Evolutionary conservation across 2,797 vertebrate species (phyloP).

Genomic region (Hyperoplus immaculatus): DNA sequence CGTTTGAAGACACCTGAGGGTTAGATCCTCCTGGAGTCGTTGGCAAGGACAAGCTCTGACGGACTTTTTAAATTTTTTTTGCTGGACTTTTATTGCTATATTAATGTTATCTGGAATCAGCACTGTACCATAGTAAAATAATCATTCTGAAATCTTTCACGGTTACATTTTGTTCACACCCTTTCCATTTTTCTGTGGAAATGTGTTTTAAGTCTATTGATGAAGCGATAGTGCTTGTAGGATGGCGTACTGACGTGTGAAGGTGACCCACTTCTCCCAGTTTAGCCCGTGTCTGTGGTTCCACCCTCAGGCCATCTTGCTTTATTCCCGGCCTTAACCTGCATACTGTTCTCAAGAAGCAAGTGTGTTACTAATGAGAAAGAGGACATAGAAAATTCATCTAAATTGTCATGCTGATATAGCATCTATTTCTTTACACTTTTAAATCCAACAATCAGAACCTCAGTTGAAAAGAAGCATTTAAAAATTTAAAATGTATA

Average conservation of each 20-base stretch:
- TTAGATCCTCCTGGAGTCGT: slow-evolving; percentile 5
- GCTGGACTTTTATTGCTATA: slow-evolving; percentile 4
- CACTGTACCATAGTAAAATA: neutral
- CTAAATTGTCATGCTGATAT: slow-evolving; percentile 1
- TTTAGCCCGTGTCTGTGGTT: slow-evolving; percentile 78
- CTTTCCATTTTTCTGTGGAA: slow-evolving; percentile 34
- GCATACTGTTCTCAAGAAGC: slow-evolving; percentile 61
- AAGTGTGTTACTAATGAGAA: slow-evolving; percentile 34
- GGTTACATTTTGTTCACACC: neutral
- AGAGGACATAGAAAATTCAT: slow-evolving; percentile 22
- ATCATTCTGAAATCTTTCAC: neutral
- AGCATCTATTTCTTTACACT: neutral
- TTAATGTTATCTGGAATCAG: neutral
- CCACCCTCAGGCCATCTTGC: slow-evolving; percentile 71
- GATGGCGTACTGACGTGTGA: slow-evolving; percentile 68
- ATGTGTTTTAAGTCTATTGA: slow-evolving; percentile 60
- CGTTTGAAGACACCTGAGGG: neutral
- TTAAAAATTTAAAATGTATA: neutral
- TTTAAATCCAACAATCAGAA: neutral
- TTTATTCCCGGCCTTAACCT: slow-evolving; percentile 77
- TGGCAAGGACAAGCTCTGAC: neutral
- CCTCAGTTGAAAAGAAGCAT: neutral
- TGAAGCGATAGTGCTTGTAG: slow-evolving; percentile 59
- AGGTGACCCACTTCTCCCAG: slow-evolving; percentile 86
- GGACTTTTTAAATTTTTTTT: slow-evolving; percentile 3